Percentiles rank a stretch among this genome's conserved stretches.
phyloP scores from a whole-genome alignment of 1,140 invertebrate species.

The Pachyrhynchus sulphureomaculatus region DNA sequence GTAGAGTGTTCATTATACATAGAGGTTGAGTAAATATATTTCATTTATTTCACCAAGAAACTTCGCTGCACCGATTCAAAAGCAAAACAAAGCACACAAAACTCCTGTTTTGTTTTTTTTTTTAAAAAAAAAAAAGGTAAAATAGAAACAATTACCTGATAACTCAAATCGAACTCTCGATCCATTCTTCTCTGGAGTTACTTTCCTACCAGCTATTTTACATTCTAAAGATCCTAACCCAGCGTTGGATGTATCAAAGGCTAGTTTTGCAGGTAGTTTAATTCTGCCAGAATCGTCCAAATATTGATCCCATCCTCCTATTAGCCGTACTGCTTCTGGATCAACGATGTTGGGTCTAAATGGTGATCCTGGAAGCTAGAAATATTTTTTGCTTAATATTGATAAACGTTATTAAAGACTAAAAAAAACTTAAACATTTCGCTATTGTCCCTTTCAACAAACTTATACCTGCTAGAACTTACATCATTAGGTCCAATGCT shows the following conservation, averaged over 20 bases:
- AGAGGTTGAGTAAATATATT: too few relatives aligned
- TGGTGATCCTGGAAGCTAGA: slow-evolving; percentile 48
- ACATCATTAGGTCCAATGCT: slow-evolving; percentile 51
- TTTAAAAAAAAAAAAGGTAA: too few relatives aligned
- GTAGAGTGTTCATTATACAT: too few relatives aligned
- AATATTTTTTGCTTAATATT: slow-evolving; percentile 12
- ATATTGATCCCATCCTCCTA: slow-evolving; percentile 80
- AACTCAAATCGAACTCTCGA: slow-evolving; percentile 57
- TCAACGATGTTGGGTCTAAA: slow-evolving; percentile 46
- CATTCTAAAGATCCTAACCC: slow-evolving; percentile 72
- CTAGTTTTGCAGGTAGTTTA: slow-evolving; percentile 72
- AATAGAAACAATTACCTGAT: too few relatives aligned
- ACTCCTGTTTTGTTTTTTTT: too few relatives aligned
- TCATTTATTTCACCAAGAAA: too few relatives aligned
- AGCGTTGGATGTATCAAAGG: slow-evolving; percentile 73
- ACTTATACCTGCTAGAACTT: too few relatives aligned
- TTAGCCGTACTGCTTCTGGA: slow-evolving; percentile 54
- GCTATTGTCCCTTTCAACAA: too few relatives aligned
- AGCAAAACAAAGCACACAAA: too few relatives aligned
- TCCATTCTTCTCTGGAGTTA: slow-evolving; percentile 49
- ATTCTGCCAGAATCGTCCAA: slow-evolving; percentile 74
- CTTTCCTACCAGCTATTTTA: slow-evolving; percentile 61
- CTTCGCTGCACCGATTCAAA: too few relatives aligned
- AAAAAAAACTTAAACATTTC: neutral
- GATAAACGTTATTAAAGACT: neutral